Conservation (phyloP, 2,113 vertebrate species). For the Calonectris borealis region DNA sequence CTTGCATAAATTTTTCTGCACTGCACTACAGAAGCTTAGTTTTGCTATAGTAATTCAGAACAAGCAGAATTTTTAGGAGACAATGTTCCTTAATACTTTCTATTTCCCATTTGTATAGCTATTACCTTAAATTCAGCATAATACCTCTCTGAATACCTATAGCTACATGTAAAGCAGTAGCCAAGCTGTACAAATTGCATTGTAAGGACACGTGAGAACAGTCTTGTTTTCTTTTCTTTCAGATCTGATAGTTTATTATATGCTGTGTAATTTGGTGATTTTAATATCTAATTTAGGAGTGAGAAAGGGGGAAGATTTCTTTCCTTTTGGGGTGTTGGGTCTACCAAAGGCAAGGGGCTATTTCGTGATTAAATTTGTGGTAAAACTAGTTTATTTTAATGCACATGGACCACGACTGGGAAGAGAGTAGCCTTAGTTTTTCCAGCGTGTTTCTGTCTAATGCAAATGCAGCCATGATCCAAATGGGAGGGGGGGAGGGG, state of each 20-base stretch:
- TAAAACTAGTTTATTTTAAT: neutral
- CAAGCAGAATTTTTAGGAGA: neutral
- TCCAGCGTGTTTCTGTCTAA: neutral
- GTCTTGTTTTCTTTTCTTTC: neutral
- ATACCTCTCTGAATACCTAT: neutral
- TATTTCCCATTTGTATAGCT: neutral
- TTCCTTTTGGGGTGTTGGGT: neutral
- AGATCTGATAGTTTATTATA: neutral
- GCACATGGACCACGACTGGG: too few species aligned
- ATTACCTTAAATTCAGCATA: neutral
- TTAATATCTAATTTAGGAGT: neutral
- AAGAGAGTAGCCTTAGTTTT: neutral
- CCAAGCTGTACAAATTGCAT: neutral
- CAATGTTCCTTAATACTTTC: neutral
- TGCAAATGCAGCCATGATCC: neutral
- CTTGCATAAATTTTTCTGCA: neutral
- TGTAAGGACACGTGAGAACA: neutral
- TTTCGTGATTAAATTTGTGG: neutral
- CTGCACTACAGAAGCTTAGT: neutral
- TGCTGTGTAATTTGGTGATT: neutral
- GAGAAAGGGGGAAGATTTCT: neutral
- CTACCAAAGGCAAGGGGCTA: neutral
- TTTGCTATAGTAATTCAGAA: neutral
- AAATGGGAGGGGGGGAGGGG: accelerated
- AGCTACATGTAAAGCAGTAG: neutral